Evolutionary conservation across 1,140 invertebrate genomes (phyloP), one percentile per base, ranked within the genome.

Genomic region (Cherax quadricarinatus): DNA sequence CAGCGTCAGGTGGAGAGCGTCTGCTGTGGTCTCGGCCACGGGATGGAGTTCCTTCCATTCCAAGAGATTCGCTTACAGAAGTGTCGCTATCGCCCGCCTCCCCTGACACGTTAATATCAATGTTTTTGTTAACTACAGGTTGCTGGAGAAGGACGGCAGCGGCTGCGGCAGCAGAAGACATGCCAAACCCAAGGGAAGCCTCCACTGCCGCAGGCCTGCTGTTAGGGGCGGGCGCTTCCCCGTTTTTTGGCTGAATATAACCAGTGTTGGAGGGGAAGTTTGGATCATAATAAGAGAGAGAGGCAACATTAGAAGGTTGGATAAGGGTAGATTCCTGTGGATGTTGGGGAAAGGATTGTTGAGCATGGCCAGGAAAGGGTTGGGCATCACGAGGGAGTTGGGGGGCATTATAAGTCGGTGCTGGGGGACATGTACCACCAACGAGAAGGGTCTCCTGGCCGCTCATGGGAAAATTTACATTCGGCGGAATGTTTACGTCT

Each of bases 81-180:
- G 91, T 92, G 92, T 93, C 93, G 66, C 87, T 93, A 91, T 93
- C 93, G 93, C 93, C 93, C 93, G 93, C 93, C 93, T 93, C 93
- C 73, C 92, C 93, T 24, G 88, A 90, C 86, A 93, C 92, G 73
- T 87, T 92, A 51, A 93, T 93, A 88, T 93, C 92, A 30, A 93
- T 93, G 73, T 93, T 93, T 49, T 93, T 93, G 88, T 86, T 93
- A 51, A 89, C 57, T 60, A 89, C 57, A 24, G 84, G 84, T 53
- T 89, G 92, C 75, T 89, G 87, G 51, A 93, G 88, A 21, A 81
- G 73, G 51, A 81, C 86, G 51, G 87, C 86, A 66, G 87, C 87
- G 84, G 88, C 87, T 53, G 73, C 78, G 79, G 82, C 92, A 18
- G 84, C 85, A 24, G 88, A 81, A 51, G 80, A 24, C 51, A 73